Evolutionary conservation across 2,888 invertebrate species (phyloP).

Genomic region (Apamea monoglypha): DNA sequence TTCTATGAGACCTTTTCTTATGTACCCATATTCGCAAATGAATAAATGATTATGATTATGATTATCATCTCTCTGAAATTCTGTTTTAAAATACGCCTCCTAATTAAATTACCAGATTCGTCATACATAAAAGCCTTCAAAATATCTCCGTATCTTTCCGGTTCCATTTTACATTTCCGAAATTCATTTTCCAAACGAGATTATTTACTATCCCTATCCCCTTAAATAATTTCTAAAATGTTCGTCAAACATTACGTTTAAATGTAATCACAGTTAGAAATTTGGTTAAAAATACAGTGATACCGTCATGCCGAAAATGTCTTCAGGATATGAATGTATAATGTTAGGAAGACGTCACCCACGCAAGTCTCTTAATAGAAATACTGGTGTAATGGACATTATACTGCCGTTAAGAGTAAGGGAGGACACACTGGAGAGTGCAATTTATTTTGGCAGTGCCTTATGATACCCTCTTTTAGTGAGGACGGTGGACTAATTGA

Average conservation of each 20-base stretch:
- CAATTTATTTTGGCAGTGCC: slow-evolving; percentile 47
- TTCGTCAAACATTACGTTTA: slow-evolving; percentile 29
- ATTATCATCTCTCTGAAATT: no score
- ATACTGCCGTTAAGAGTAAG: slow-evolving; percentile 22
- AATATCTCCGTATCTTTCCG: slow-evolving; percentile 17
- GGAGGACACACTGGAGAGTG: slow-evolving; percentile 27
- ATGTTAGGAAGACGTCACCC: slow-evolving; percentile 45
- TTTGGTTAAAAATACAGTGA: slow-evolving; percentile 29
- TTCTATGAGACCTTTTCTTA: no score
- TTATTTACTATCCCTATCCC: slow-evolving; percentile 38
- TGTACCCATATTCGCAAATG: no score
- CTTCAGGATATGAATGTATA: slow-evolving; percentile 53
- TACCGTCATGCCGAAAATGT: slow-evolving; percentile 32
- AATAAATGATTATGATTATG: no score
- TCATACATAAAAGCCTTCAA: slow-evolving; percentile 25
- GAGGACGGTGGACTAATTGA: slow-evolving; percentile 11
- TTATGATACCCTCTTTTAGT: slow-evolving; percentile 2
- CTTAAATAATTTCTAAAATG: slow-evolving; percentile 32
- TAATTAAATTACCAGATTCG: slow-evolving; percentile 23
- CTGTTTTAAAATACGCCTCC: neutral
- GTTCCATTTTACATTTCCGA: slow-evolving; percentile 29
- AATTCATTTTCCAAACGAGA: slow-evolving; percentile 36
- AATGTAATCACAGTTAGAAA: slow-evolving; percentile 18
- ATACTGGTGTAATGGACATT: slow-evolving; percentile 63
- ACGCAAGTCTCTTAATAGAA: slow-evolving; percentile 66